Base-by-base conservation (phyloP, 2,113 vertebrate species). In the Solea solea region DNA sequence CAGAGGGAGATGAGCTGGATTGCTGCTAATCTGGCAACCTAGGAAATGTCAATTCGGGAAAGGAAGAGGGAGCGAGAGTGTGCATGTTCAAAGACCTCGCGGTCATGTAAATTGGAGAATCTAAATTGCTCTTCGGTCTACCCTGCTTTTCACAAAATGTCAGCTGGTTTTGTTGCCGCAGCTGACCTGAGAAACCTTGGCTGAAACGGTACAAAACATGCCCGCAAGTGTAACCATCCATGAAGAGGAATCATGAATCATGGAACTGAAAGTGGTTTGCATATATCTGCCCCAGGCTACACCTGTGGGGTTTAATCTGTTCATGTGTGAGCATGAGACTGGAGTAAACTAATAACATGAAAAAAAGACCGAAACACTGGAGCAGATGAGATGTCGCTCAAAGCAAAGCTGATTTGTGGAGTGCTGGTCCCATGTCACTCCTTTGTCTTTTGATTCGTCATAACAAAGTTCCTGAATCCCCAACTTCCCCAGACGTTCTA, bases 21-120 rank as follows among this genome's bases (percentile, higher is more conserved):
- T 69, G 45, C 41, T 76, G 48, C 44, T 81, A 89, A 84, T 84
- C 72, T 82, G 78, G 69, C 55, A 82, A 64, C 66, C 39, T 40
- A 79, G 27, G 15, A 83, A 81, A 89, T 81, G 66, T 81, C 69
- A 81, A 13, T 57, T 51, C 16, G 59, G 28, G 48, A 54, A 8
- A 56, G 2, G 14, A 8, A 68, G 52, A 46, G 46, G 51, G 48
- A 62, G 7, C 62, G 57, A 69, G 58, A n/a, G 34, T 60, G 10
- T 64, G 39, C 21, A 21, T 21, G 21, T 21, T 21, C 21, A 21
- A 21, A 21, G 21, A 21, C 21, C 21, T 1, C 21, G 21, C 21
- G 21, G 21, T 21, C 21, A 21, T 21, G 21, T 34, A 34, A 34
- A 34, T 6, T 34, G 34, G 34, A 34, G 34, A 34, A 34, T 34